phyloP scores from a whole-genome alignment of 2,888 invertebrate genomes.

The Dinocampus coccinellae region DNA sequence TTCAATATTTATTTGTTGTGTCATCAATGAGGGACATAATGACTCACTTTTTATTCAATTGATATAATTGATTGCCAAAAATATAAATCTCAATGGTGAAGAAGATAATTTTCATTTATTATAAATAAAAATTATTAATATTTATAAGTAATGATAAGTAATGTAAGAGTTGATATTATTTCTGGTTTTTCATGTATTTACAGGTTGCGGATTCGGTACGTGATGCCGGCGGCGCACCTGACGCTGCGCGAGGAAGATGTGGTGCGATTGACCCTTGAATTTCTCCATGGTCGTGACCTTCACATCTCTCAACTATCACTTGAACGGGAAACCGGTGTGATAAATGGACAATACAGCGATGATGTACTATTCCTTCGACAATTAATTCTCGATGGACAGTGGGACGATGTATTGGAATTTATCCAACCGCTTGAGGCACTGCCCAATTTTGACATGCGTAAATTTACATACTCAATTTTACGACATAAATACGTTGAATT shows the following conservation, averaged over 20 bases:
- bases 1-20: too few species aligned
- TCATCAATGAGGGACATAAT: too few species aligned
- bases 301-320: slow-evolving; percentile 92
- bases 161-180: not conserved
- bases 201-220: slow-evolving; percentile 70
- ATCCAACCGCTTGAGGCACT: slow-evolving; percentile 91
- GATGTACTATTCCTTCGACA: slow-evolving; percentile 94
- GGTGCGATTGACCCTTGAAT: slow-evolving; percentile 86
- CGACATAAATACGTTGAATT: slow-evolving; percentile 95
- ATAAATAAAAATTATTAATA: too few species aligned
- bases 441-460: slow-evolving; percentile 85
- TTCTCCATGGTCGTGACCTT: slow-evolving; percentile 88
- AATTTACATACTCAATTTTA: slow-evolving; percentile 88
- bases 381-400: slow-evolving; percentile 95
- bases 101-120: too few species aligned
- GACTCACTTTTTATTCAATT: too few species aligned
- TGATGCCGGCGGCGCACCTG: slow-evolving; percentile 87
- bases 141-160: too few species aligned
- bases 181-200: slow-evolving; percentile 27
- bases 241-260: slow-evolving; percentile 91
- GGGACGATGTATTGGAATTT: slow-evolving; percentile 97
- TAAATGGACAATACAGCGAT: slow-evolving; percentile 93
- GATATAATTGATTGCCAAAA: too few species aligned
- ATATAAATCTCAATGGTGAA: too few species aligned
- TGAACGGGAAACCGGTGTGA: slow-evolving; percentile 95